Conservation (phyloP, 2,888 invertebrate genomes). For the Augiades crinisus region DNA sequence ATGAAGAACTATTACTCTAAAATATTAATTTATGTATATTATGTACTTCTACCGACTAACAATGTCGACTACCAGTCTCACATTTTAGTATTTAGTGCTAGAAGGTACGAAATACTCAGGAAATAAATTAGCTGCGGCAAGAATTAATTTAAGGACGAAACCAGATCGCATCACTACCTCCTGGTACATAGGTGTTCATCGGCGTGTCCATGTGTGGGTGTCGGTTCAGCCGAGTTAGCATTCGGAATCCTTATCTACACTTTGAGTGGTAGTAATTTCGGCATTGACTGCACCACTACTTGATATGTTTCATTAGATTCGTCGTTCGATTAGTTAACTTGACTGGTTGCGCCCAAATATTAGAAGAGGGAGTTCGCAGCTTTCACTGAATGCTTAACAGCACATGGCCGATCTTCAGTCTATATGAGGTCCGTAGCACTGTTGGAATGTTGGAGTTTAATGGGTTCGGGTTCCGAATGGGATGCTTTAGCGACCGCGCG, state of each 20-base stretch:
- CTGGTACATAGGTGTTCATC: constrained; percentile 17
- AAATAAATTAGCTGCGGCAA: constrained; percentile 70
- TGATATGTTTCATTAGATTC: constrained; percentile 78
- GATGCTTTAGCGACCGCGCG: constrained; percentile 90
- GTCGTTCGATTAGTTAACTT: constrained; percentile 58
- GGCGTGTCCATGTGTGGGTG: constrained; percentile 33
- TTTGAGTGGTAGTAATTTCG: constrained; percentile 66
- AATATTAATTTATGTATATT: constrained; percentile 69
- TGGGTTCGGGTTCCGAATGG: constrained; percentile 45
- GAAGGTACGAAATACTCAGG: constrained; percentile 71
- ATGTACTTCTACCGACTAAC: constrained; percentile 73
- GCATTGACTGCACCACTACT: constrained; percentile 73
- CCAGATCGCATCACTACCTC: constrained; percentile 61
- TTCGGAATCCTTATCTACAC: constrained; percentile 70
- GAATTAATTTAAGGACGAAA: constrained; percentile 64
- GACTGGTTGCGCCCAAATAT: constrained; percentile 73
- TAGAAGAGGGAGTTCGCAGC: constrained; percentile 61
- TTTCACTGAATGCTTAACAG: constrained; percentile 59
- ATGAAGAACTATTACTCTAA: constrained; percentile 69
- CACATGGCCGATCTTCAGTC: constrained; percentile 53
- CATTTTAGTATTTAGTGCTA: constrained; percentile 79
- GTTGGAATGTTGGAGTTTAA: constrained; percentile 54
- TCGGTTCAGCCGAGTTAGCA: constrained; percentile 42
- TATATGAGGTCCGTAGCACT: constrained; percentile 57
- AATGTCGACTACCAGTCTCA: constrained; percentile 82